A percentile compares a stretch with the other conserved stretches of the same genome.
Evolutionary conservation across 2,113 vertebrate species (phyloP).

Genomic region (Mus musculus): GRCm39 chr12:3859501-3860000

Average conservation of each 20-base stretch:
- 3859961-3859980: not conserved
- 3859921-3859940: not conserved
- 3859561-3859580: conserved; percentile 65
- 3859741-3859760: not conserved
- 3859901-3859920: not conserved
- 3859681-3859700: not conserved
- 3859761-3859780: not conserved
- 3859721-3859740: not conserved
- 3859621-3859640: conserved; percentile 67
- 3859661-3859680: conserved; percentile 60
- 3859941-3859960: not conserved
- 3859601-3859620: conserved; percentile 39
- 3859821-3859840: not conserved
- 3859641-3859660: conserved; percentile 48
- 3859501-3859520: not conserved
- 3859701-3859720: not conserved
- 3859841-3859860: not conserved
- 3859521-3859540: not conserved
- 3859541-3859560: conserved; percentile 39
- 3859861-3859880: not conserved
- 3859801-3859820: not conserved
- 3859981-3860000: conserved; percentile 7
- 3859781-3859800: not conserved
- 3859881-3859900: not conserved
- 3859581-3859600: conserved; percentile 71